phyloP scores from a whole-genome alignment of 2,888 invertebrate genomes.

The Copidosoma aretas region DNA sequence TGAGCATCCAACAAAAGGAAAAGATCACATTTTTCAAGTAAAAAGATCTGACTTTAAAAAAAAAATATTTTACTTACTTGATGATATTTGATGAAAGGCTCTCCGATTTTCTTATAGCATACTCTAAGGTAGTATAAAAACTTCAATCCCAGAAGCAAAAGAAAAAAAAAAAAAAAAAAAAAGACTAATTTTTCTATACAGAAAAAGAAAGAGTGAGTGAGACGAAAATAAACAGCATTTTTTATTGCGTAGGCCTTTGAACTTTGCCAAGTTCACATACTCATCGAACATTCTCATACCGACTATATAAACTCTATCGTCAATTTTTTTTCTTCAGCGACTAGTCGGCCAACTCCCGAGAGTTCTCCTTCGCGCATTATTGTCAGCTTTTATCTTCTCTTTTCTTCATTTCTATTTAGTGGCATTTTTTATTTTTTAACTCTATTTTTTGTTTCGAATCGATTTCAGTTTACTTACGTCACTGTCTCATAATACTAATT shows the following conservation, averaged over 20 bases:
- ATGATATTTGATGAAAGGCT: too few relatives aligned
- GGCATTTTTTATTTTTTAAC: slow-evolving; percentile 26
- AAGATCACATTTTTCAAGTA: too few relatives aligned
- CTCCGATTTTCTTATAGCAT: too few relatives aligned
- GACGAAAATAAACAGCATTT: slow-evolving; percentile 24
- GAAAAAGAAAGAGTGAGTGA: slow-evolving; percentile 9
- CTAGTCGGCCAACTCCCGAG: slow-evolving; percentile 19
- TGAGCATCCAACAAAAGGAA: too few relatives aligned
- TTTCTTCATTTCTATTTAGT: too few relatives aligned
- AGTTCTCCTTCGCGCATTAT: slow-evolving; percentile 34
- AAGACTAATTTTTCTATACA: not conserved
- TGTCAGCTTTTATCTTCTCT: slow-evolving; percentile 5
- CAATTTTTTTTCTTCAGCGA: slow-evolving; percentile 24
- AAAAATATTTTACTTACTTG: too few relatives aligned
- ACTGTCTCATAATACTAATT: too few relatives aligned
- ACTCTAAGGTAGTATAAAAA: too few relatives aligned
- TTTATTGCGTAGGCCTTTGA: slow-evolving; percentile 34
- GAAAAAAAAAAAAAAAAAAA: too few relatives aligned
- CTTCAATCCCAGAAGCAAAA: too few relatives aligned
- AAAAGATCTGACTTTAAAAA: too few relatives aligned
- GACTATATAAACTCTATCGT: slow-evolving; percentile 26
- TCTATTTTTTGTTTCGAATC: slow-evolving; percentile 37
- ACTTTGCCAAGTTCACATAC: slow-evolving; percentile 37
- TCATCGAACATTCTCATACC: slow-evolving; percentile 33
- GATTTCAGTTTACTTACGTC: slow-evolving; percentile 28